A percentile compares a stretch with the other conserved stretches of the same genome.
These are phyloP conservation scores for Balaeniceps rex DNA, from an alignment of 2,113 vertebrate species.

Conservation along the genomic window DNA sequence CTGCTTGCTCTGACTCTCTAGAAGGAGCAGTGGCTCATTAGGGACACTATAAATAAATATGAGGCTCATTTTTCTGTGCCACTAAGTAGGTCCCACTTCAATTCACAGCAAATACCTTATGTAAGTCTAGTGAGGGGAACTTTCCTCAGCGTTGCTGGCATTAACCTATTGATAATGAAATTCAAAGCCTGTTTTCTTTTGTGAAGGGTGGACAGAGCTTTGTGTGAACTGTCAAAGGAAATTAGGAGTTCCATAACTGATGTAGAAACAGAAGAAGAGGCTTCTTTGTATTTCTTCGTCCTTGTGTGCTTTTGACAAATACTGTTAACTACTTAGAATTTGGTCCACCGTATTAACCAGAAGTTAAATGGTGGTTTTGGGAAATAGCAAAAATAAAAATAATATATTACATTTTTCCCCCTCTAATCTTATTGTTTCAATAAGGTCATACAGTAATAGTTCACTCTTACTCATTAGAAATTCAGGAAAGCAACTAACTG, in stretches of 20 bases:
- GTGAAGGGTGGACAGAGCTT: not conserved
- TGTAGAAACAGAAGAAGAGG: not conserved
- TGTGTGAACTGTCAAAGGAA: constrained; percentile 3
- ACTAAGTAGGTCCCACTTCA: constrained; percentile 17
- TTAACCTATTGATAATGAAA: constrained; percentile 1
- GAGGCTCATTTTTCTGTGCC: not conserved
- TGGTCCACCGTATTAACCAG: not conserved
- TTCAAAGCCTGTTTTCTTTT: not conserved
- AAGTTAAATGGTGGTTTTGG: not conserved
- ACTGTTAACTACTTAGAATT: not conserved
- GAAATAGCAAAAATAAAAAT: not conserved
- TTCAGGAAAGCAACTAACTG: not conserved
- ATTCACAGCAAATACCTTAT: constrained; percentile 6
- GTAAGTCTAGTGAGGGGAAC: not conserved
- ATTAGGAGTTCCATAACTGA: constrained; percentile 19
- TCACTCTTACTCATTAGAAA: not conserved
- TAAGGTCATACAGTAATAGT: not conserved
- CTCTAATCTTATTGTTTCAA: not conserved
- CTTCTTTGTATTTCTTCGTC: constrained; percentile 12
- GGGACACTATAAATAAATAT: not conserved
- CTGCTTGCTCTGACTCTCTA: not conserved
- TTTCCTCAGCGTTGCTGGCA: not conserved
- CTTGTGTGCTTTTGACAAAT: not conserved
- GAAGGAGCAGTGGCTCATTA: not conserved
- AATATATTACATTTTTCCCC: not conserved